Evolutionary conservation across 2,888 invertebrate species (phyloP).

Genomic region (Corbicula japonica): DNA sequence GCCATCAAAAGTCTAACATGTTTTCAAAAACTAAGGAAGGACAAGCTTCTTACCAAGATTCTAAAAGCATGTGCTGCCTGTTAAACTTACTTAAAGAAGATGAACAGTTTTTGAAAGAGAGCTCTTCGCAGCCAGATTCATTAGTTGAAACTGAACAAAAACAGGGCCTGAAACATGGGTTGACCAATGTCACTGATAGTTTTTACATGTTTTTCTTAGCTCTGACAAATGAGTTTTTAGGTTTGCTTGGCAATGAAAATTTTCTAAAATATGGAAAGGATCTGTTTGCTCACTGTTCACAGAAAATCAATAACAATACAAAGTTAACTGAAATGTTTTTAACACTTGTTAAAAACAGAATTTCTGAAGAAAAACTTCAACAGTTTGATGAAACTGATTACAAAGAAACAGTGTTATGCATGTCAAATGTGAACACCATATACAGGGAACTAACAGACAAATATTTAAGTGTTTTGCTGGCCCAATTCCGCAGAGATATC

Average conservation of each 20-base stretch:
- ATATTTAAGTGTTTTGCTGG: slow-evolving; percentile 38
- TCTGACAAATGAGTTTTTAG: slow-evolving; percentile 18
- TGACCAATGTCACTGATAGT: slow-evolving; percentile 49
- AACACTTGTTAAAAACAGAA: slow-evolving; percentile 3
- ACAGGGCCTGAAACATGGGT: slow-evolving; percentile 1
- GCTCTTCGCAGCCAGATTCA: slow-evolving; percentile 34
- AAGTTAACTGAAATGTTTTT: slow-evolving; percentile 17
- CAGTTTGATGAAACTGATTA: slow-evolving; percentile 29
- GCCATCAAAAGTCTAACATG: background rate
- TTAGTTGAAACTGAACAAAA: slow-evolving; percentile 35
- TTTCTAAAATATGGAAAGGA: slow-evolving; percentile 41
- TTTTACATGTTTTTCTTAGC: slow-evolving; percentile 20
- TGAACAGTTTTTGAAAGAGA: slow-evolving; percentile 41
- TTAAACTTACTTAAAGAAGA: slow-evolving; percentile 39
- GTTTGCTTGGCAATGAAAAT: slow-evolving; percentile 34
- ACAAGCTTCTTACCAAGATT: slow-evolving; percentile 11
- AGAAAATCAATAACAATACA: slow-evolving; percentile 13
- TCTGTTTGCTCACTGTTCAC: slow-evolving; percentile 17
- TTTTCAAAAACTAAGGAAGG: slow-evolving; percentile 31
- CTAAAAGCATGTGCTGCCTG: slow-evolving; percentile 8
- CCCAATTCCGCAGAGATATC: slow-evolving; percentile 45
- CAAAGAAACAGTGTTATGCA: background rate
- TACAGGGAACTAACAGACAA: slow-evolving; percentile 14
- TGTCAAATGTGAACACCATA: background rate
- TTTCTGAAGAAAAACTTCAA: slow-evolving; percentile 17